phyloP scores from a whole-genome alignment of 23 tunicate species.

The Styela plicata region DNA sequence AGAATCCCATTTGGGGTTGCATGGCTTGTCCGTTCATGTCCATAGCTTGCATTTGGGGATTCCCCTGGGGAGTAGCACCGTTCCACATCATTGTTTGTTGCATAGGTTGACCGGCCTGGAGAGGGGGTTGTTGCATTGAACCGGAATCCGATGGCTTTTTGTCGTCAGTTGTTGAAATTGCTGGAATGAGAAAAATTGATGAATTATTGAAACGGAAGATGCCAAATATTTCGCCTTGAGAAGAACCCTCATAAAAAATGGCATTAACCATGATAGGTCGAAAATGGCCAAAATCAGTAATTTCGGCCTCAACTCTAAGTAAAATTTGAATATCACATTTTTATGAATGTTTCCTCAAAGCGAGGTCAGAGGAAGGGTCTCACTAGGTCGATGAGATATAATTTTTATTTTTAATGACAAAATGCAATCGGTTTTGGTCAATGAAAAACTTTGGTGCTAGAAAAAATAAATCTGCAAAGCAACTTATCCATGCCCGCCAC shows the following conservation, averaged over 20 bases:
- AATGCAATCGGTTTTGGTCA: too few relatives aligned
- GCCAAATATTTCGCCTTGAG: background rate
- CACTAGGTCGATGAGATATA: too few relatives aligned
- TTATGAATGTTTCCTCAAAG: too few relatives aligned
- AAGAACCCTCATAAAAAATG: background rate
- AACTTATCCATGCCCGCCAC: too few relatives aligned
- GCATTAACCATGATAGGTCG: background rate
- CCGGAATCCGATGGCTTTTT: background rate
- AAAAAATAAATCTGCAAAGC: too few relatives aligned
- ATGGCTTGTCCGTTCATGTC: conserved; percentile 8
- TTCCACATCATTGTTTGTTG: conserved; percentile 19
- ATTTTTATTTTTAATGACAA: too few relatives aligned
- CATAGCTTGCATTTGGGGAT: conserved; percentile 13
- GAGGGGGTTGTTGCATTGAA: background rate
- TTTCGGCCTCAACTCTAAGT: too few relatives aligned
- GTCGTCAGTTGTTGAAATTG: background rate
- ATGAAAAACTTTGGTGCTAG: too few relatives aligned
- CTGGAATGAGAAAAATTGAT: background rate
- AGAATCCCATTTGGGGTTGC: background rate
- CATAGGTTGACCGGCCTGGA: background rate
- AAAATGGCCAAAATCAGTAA: too few relatives aligned
- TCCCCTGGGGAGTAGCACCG: conserved; percentile 1
- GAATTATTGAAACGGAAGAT: background rate
- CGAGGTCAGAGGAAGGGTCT: too few relatives aligned
- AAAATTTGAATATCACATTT: too few relatives aligned